Evolutionary conservation across 1,140 invertebrate genomes (phyloP), one percentile per base, ranked within the genome.

Genomic region (Calliphora vicina): DNA sequence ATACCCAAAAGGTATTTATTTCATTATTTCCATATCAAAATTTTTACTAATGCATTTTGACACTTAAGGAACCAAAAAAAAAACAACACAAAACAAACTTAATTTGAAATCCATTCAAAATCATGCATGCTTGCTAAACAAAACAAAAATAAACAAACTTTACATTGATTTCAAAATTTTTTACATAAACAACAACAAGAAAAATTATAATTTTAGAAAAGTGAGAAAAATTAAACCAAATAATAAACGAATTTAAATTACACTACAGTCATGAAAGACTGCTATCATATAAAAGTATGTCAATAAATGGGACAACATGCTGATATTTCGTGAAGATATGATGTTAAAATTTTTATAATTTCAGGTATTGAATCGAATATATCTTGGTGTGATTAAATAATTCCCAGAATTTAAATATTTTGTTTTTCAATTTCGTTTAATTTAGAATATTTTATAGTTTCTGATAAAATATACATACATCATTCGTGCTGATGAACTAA

Each of bases 41-140:
- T 78, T 78, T 43, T 45, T n/a, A 20, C 73, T 76, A 76, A 42
- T 76, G 73, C 29, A 76, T 42, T 76, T 76, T 76, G 73, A 76
- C 73, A 76, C 35, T 78, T 45, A 12, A 43, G 23, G n/a, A 23
- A 35, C 35, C 6, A 35, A 10, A 35, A 35, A 35, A 3, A 25
- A 78, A 20, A 25, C 23, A 78, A 20, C 45, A 43, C 74, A 43
- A 78, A 45, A 74, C 26, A 29, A 74, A 29, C 27, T 74, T 29
- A 74, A 67, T 67, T 23, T 74, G 72, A 29, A 74, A 74, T 8
- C 72, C 72, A 67, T 67, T 67, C 61, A 67, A 67, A 67, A 67
- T 8, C 61, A 67, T 67, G 61, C 61, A 67, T 67, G 61, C 20
- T 67, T 67, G 61, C 61, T 25, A 23, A 67, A 57, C 5, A 35